Base-by-base conservation (phyloP, 2,113 vertebrate species). In the Heterotis niloticus region DNA sequence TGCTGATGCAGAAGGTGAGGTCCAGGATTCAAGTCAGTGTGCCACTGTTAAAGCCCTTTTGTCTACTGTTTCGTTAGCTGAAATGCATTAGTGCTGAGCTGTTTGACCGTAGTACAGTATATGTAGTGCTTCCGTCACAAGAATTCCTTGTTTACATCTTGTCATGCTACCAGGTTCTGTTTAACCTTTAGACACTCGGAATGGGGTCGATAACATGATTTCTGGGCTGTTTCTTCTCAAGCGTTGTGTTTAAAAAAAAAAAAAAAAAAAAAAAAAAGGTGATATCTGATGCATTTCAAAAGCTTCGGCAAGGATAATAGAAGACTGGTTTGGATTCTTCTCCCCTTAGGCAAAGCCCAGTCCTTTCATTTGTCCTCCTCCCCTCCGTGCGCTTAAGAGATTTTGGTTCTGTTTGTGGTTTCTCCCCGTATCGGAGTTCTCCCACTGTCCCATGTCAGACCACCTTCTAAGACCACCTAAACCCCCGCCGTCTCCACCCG, bases 391-490 rank as follows among this genome's bases (percentile, higher is more conserved):
- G 91, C 92, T 92, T 90, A 92, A 92, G 88, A 92, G 92, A 91
- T 92, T 92, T 91, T 87, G 88, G 87, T 87, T 89, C 84, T 93
- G 92, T 92, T 92, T 92, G 91, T 91, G 91, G 90, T 91, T 88
- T 87, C 90, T 91, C 88, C 89, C 86, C 89, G 86, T 88, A 87
- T 85, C 83, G 86, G 84, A 85, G 88, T 91, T 92, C 92, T 93
- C 92, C 91, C 92, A 92, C 89, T 80, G 86, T 89, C 88, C 88
- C 84, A 84, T 82, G 86, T 88, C 83, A 56, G 92, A 93, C 92
- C 92, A 92, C 92, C 92, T 93, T 92, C 92, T 91, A 91, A 91
- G 91, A 92, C 44, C 18, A 80, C 82, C 88, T 92, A 92, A 92
- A 90, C 91, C 79, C 76, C 84, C 62, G 87, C 89, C 85, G 80